A percentile compares a stretch with the other conserved stretches of the same genome.
phyloP scores from a whole-genome alignment of 2,888 invertebrate genomes.

The Thymelicus sylvestris region DNA sequence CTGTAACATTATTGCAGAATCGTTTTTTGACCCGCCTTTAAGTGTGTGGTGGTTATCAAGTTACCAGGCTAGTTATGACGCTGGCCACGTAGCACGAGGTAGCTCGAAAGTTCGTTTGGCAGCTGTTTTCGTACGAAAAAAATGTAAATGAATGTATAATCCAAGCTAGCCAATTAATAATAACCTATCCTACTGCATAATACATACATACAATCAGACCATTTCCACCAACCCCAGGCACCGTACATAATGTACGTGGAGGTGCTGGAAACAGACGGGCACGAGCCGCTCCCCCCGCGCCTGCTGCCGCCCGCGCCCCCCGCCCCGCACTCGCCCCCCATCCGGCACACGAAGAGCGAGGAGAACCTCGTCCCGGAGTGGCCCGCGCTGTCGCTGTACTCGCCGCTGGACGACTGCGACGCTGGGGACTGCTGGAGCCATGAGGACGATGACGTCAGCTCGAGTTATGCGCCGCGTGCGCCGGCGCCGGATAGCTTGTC shows the following conservation, averaged over 20 bases:
- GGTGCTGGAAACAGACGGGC: slow-evolving; percentile 91
- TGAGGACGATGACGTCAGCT: slow-evolving; percentile 95
- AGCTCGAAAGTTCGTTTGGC: too few species aligned
- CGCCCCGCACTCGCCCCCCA: slow-evolving; percentile 87
- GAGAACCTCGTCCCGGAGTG: slow-evolving; percentile 91
- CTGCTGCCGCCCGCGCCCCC: slow-evolving; percentile 91
- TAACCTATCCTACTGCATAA: too few species aligned
- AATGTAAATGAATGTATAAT: too few species aligned
- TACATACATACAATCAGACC: too few species aligned
- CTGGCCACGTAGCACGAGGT: too few species aligned
- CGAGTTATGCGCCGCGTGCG: slow-evolving; percentile 63
- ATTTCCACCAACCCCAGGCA: slow-evolving; percentile 77
- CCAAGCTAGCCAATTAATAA: too few species aligned
- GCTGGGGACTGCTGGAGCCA: slow-evolving; percentile 95
- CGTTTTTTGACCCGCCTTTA: too few species aligned
- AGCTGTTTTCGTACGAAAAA: too few species aligned
- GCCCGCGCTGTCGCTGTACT: slow-evolving; percentile 79
- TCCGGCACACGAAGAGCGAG: slow-evolving; percentile 97
- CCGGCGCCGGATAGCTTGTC: slow-evolving; percentile 87
- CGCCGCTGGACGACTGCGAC: slow-evolving; percentile 67
- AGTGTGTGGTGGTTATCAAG: too few species aligned
- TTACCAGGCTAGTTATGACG: too few species aligned
- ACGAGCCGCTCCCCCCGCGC: slow-evolving; percentile 95
- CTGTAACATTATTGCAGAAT: too few species aligned
- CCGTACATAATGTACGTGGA: slow-evolving; percentile 99